Evolutionary conservation across 2,888 invertebrate genomes (phyloP).

Genomic region (Formica aserva): DNA sequence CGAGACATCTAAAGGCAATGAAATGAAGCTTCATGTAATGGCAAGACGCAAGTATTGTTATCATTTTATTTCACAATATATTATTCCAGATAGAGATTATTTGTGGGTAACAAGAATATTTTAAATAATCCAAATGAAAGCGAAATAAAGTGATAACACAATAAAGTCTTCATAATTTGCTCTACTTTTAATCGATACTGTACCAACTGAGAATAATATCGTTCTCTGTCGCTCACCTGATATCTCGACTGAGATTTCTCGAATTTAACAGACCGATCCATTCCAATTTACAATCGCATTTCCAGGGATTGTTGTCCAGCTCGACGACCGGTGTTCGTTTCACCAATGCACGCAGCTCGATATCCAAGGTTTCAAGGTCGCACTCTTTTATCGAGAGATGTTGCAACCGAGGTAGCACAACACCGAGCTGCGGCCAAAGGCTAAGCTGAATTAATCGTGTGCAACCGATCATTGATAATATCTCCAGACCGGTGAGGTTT

Average conservation of each 20-base stretch:
- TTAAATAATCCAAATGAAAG: not conserved
- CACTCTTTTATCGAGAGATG: conserved; percentile 86
- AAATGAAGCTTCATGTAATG: conserved; percentile 18
- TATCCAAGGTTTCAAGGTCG: conserved; percentile 85
- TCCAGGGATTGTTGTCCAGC: conserved; percentile 89
- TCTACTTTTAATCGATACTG: not conserved
- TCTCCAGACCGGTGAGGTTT: conserved; percentile 86
- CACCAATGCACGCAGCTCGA: conserved; percentile 85
- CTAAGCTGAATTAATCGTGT: conserved; percentile 87
- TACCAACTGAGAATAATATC: conserved; percentile 14
- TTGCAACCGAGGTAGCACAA: conserved; percentile 85
- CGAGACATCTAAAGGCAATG: conserved; percentile 41
- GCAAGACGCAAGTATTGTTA: not conserved
- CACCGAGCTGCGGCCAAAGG: conserved; percentile 82
- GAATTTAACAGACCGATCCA: conserved; percentile 86
- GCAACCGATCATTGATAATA: conserved; percentile 87
- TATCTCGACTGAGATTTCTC: conserved; percentile 52
- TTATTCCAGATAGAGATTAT: not conserved
- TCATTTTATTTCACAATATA: not conserved
- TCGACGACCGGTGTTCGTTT: conserved; percentile 86
- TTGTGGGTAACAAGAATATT: not conserved
- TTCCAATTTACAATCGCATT: conserved; percentile 88
- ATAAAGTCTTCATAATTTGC: not conserved
- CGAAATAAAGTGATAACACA: not conserved
- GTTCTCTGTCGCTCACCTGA: conserved; percentile 58